phyloP scores from a whole-genome alignment of 2,888 invertebrate genomes.

The Steinernema carpocapsae region DNA sequence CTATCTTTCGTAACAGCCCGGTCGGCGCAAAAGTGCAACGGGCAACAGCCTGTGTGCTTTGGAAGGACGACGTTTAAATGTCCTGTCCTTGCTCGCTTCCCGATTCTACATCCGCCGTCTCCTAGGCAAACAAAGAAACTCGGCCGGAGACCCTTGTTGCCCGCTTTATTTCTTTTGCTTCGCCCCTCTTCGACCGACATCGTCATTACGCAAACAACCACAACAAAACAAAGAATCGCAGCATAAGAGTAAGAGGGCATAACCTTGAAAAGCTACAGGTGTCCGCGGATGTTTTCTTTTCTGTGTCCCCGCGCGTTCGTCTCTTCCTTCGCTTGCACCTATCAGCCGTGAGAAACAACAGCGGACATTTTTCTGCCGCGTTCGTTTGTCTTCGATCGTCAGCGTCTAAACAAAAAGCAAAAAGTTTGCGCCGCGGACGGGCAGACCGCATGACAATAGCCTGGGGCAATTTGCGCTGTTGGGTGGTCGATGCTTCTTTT shows the following conservation, averaged over 20 bases:
- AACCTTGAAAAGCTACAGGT: conserved; percentile 18
- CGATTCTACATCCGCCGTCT: background rate
- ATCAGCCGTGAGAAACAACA: background rate
- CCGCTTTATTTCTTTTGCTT: no score
- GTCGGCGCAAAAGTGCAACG: conserved; percentile 4
- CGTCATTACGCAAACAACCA: conserved; percentile 26
- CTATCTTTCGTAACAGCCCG: background rate
- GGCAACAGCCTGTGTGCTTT: no score
- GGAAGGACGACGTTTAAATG: background rate
- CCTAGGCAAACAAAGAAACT: conserved; percentile 5
- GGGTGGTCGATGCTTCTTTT: background rate
- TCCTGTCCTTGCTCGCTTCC: background rate
- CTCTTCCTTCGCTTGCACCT: background rate
- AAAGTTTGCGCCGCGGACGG: background rate
- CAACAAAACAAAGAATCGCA: conserved; percentile 20
- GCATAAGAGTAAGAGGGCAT: background rate
- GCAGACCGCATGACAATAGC: conserved; percentile 18
- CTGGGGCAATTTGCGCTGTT: background rate
- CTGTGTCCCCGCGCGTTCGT: background rate
- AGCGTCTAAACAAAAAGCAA: conserved; percentile 5
- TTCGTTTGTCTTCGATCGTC: background rate
- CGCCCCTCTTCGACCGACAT: conserved; percentile 1
- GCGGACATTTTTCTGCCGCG: background rate
- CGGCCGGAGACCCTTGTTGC: no score
- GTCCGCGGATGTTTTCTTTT: conserved; percentile 22